Conservation (phyloP, 2,888 invertebrate species). For the Scrobipalpa costella region DNA sequence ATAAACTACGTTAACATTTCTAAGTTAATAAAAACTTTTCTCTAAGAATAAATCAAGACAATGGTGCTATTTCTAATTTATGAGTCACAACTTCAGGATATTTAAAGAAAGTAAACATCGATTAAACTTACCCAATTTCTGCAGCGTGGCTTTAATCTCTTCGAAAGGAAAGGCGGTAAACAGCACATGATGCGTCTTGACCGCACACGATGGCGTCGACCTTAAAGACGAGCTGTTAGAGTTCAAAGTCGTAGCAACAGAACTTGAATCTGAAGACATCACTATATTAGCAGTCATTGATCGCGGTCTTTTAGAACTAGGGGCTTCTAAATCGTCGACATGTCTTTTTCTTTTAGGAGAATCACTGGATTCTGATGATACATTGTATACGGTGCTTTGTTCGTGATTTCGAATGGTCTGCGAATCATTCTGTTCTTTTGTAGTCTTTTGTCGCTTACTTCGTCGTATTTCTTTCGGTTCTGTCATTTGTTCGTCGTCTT, state of each 20-base stretch:
- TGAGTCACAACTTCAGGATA: too few relatives aligned
- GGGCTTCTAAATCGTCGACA: constrained; percentile 40
- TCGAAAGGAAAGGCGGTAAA: constrained; percentile 66
- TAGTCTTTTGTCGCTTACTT: constrained; percentile 53
- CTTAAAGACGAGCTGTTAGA: constrained; percentile 40
- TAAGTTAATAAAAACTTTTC: too few relatives aligned
- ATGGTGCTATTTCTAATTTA: too few relatives aligned
- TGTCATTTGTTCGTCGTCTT: constrained; percentile 15
- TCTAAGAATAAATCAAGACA: too few relatives aligned
- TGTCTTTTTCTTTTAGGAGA: constrained; percentile 46
- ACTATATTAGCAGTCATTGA: neutral
- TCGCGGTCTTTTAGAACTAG: constrained; percentile 52
- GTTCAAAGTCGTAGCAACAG: constrained; percentile 18
- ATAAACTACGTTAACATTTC: too few relatives aligned
- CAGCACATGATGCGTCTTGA: constrained; percentile 55
- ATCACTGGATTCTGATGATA: constrained; percentile 56
- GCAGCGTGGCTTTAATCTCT: constrained; percentile 57
- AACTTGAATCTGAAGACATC: constrained; percentile 6
- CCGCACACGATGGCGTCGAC: constrained; percentile 47
- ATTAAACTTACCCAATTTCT: constrained; percentile 65
- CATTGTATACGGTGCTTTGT: constrained; percentile 58
- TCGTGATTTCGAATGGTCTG: constrained; percentile 38
- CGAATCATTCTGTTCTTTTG: constrained; percentile 15
- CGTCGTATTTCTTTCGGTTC: constrained; percentile 43
- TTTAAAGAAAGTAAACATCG: too few relatives aligned